Conservation (phyloP, 2,113 vertebrate genomes). For the Noturus placidus region DNA sequence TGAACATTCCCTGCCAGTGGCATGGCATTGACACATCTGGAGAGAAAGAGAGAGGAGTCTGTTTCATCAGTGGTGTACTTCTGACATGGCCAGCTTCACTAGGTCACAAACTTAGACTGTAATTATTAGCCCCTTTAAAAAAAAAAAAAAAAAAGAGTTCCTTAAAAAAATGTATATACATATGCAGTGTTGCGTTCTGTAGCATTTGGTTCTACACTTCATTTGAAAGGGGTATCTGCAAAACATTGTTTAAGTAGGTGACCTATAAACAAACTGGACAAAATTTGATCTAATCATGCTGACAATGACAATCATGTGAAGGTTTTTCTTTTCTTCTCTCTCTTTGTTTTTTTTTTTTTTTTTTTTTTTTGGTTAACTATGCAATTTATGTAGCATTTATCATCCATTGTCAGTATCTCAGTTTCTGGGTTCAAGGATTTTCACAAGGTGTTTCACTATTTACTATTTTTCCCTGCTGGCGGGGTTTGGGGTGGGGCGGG, state of each 20-base stretch:
- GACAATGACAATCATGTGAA: background rate
- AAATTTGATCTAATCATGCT: background rate
- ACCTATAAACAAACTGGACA: background rate
- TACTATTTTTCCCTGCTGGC: conserved; percentile 17
- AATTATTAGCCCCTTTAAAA: background rate
- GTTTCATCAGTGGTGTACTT: background rate
- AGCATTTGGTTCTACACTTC: background rate
- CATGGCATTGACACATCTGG: background rate
- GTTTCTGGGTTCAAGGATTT: conserved; percentile 9
- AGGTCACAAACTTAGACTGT: background rate
- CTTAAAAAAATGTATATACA: background rate
- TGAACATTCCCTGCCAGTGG: background rate
- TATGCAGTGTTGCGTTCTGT: background rate
- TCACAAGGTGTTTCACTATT: conserved; percentile 15
- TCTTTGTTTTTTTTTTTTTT: background rate
- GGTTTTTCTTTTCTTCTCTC: too few relatives aligned
- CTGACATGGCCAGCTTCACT: background rate
- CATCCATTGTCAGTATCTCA: conserved; percentile 4
- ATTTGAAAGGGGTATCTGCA: background rate
- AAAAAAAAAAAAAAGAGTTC: background rate
- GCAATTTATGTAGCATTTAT: background rate
- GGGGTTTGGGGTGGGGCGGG: conserved; percentile 4
- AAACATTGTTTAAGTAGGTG: background rate
- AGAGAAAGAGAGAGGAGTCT: background rate
- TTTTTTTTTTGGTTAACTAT: background rate